Base-by-base conservation (phyloP, 2,797 vertebrate genomes). In the Lepus townsendii region DNA sequence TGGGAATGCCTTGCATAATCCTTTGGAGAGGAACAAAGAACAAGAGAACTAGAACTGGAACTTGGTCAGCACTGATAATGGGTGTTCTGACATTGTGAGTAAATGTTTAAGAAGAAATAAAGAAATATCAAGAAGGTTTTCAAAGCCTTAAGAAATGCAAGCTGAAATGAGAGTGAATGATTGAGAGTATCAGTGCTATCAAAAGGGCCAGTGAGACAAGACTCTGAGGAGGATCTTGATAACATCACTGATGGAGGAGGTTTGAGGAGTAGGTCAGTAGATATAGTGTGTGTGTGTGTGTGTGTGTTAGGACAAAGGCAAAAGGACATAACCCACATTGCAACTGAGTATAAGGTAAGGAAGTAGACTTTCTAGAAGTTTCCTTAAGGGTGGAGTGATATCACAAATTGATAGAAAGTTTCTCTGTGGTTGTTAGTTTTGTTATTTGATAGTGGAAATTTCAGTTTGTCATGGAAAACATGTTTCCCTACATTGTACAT, bases 281-380 rank as follows among this genome's bases (percentile, higher is more conserved):
- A 52, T n/a, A 19, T 42, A 38, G 71, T 47, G 83, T 60, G 66
- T 17, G 65, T 35, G 20, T 27, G 26, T 65, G 62, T 66, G 68
- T 60, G 60, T 65, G 62, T 57, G 7, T 38, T 57, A 16, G 54
- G 54, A 57, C 16, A 6, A 57, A 20, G 19, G 54, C 54, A 57
- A 20, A 57, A 50, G 8, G 12, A 16, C 12, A 92, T 91, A 91
- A 68, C 2, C 13, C 30, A 42, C 2, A 13, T 7, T 57, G 16
- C 63, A 63, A 72, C 5, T 42, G 30, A 7, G 47, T 88, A 78
- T 52, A 94, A 79, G 32, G 38, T 68, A 26, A 83, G 42, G n/a
- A 85, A 80, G n/a, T 19, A 35, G 11, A 66, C 69, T 92, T 84
- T 88, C 83, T 60, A 54, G 66, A 85, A 72, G 30, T 69, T 73